Evolutionary conservation across 2,888 invertebrate genomes (phyloP).

Genomic region (Cheilosia urbana): DNA sequence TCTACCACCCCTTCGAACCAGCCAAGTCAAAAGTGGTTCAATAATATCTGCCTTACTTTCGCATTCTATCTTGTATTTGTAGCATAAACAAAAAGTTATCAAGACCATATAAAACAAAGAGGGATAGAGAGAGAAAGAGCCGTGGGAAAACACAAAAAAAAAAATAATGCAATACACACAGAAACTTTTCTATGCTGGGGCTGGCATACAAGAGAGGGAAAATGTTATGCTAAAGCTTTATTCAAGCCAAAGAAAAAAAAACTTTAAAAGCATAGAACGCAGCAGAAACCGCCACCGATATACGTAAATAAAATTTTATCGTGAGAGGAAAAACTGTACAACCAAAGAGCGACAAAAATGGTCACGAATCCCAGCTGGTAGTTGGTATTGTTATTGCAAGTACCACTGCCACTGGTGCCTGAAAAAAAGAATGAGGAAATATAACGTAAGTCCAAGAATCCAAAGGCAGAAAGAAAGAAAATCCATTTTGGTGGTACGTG

Average conservation of each 20-base stretch:
- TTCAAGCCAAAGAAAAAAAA: conserved; percentile 9
- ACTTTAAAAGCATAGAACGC: conserved; percentile 14
- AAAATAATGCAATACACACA: not conserved
- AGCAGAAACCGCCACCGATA: conserved; percentile 11
- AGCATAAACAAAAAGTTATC: conserved; percentile 31
- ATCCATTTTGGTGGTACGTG: conserved; percentile 61
- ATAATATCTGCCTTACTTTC: conserved; percentile 6
- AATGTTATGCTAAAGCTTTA: conserved; percentile 43
- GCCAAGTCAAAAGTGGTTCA: conserved; percentile 6
- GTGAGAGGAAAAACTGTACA: conserved; percentile 28
- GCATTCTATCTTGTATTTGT: not conserved
- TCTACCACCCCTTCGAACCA: conserved; percentile 3
- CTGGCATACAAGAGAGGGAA: not conserved
- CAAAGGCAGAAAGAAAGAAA: conserved; percentile 55
- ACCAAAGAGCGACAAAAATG: conserved; percentile 34
- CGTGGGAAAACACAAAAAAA: no score
- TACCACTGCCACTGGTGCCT: conserved; percentile 27
- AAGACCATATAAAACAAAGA: not conserved
- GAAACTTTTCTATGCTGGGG: not conserved
- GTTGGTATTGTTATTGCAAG: conserved; percentile 54
- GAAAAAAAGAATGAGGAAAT: conserved; percentile 29
- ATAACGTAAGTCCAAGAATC: conserved; percentile 48
- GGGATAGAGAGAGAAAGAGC: not conserved
- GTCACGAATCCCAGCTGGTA: conserved; percentile 53
- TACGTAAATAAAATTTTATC: conserved; percentile 36